Evolutionary conservation across 2,113 vertebrate genomes (phyloP), one percentile per base, ranked within the genome.

Genomic region (Dinomys branickii): DNA sequence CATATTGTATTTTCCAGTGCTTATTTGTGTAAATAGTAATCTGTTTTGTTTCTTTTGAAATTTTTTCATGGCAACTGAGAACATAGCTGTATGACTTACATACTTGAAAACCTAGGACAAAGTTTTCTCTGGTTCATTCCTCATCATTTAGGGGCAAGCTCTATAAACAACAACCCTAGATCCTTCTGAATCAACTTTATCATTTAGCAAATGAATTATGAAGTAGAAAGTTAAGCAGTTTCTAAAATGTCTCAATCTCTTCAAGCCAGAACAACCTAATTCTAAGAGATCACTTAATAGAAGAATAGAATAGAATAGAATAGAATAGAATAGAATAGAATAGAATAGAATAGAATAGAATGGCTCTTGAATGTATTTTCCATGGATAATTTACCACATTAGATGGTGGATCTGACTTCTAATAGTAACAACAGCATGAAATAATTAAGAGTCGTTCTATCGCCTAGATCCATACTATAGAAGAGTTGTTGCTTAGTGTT

Each of bases 21-120:
- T 80, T 67, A 90, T 78, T 47, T 96, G 52, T 63, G 26, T 44
- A 81, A 96, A 96, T 95, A 97, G 97, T 97, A 87, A 95, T 81
- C 52, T 67, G 35, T 52, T 54, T 82, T 38, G 16, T 58, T 80
- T 90, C 83, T 69, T 88, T 54, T 92, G 84, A 77, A 71, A 71
- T 90, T 96, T 96, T 50, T 90, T 65, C 77, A 80, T 63, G 50
- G 61, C 93, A 69, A 91, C 63, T 91, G 65, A 93, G 41, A 90
- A 80, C 30, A 41, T 56, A 59, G 7, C 0, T 28, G 22, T 28
- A 88, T 92, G 67, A 58, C 2, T 12, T 85, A 8, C 24, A 8
- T 38, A 67, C 93, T 59, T 44, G 78, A 81, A n/a, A 73, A 88
- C 56, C 9, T 67, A 33, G 28, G 38, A 16, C 12, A 65, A 78